Conservation (phyloP, 2,888 invertebrate species). For the Apotomis betuletana region DNA sequence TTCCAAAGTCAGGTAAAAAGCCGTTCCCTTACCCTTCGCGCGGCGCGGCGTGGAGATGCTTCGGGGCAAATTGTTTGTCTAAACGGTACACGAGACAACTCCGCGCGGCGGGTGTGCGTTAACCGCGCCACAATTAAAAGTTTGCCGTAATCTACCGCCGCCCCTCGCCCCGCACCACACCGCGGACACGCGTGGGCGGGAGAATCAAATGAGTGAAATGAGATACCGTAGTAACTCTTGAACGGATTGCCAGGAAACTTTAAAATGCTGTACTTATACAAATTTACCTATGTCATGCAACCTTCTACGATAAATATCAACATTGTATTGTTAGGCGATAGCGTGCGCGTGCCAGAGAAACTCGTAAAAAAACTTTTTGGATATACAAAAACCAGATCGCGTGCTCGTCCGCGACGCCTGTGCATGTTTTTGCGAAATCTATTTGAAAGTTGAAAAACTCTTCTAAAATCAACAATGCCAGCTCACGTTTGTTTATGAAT, state of each 20-base stretch:
- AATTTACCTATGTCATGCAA: no score
- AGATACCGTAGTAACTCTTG: not conserved
- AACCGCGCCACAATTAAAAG: constrained; percentile 31
- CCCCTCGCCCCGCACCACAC: not conserved
- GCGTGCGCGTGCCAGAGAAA: no score
- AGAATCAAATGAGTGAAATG: not conserved
- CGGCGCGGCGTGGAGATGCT: constrained; percentile 4
- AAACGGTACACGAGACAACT: not conserved
- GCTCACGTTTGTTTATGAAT: no score
- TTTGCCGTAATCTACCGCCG: constrained; percentile 11
- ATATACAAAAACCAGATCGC: no score
- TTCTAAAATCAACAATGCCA: no score
- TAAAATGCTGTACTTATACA: not conserved
- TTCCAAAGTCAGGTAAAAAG: constrained; percentile 16
- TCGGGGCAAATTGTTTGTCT: constrained; percentile 14
- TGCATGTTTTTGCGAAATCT: no score
- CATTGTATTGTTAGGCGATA: no score
- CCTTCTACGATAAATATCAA: no score
- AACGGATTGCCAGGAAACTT: not conserved
- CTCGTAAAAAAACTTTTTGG: no score
- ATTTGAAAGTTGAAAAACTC: no score
- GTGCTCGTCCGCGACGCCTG: no score
- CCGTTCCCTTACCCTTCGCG: not conserved
- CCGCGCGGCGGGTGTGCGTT: not conserved
- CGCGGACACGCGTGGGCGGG: not conserved